phyloP scores from a whole-genome alignment of 2,113 vertebrate genomes.

The Hippocampus comes region DNA sequence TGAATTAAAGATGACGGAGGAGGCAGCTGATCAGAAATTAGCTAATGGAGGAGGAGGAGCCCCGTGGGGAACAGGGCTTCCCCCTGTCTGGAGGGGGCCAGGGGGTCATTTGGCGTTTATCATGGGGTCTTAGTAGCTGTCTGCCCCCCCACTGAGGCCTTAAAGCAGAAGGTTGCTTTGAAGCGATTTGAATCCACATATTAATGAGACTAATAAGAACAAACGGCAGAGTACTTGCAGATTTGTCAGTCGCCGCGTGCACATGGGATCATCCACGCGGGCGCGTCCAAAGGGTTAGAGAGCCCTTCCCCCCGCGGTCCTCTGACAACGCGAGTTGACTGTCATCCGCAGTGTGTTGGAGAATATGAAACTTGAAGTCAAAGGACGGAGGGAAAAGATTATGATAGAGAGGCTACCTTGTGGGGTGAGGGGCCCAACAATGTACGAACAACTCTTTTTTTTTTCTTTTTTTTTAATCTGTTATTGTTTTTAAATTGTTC shows the following conservation, averaged over 20 bases:
- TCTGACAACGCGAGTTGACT: slow-evolving; percentile 33
- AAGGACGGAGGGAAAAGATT: background rate
- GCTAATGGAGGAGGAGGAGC: slow-evolving; percentile 67
- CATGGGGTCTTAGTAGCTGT: slow-evolving; percentile 38
- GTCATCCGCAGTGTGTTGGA: background rate
- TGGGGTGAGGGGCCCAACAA: background rate
- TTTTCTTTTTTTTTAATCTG: too few species aligned
- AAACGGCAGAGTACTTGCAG: background rate
- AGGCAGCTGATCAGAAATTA: slow-evolving; percentile 72
- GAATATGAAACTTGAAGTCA: background rate
- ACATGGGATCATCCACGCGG: slow-evolving; percentile 9
- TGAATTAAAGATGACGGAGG: slow-evolving; percentile 73
- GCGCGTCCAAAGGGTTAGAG: background rate
- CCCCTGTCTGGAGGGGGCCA: slow-evolving; percentile 26
- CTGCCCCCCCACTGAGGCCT: slow-evolving; percentile 12
- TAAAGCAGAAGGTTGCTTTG: background rate
- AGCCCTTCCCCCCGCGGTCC: slow-evolving; percentile 13
- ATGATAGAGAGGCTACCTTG: background rate
- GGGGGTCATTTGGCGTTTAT: slow-evolving; percentile 27
- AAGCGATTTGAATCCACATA: slow-evolving; percentile 13
- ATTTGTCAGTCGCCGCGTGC: background rate
- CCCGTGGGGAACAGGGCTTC: slow-evolving; percentile 48
- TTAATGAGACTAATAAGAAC: slow-evolving; percentile 7
- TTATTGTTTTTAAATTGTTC: too few species aligned
- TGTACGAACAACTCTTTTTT: too few species aligned